Conservation (phyloP, 2,113 vertebrate species). For the mouse (Mus musculus) region DNA sequence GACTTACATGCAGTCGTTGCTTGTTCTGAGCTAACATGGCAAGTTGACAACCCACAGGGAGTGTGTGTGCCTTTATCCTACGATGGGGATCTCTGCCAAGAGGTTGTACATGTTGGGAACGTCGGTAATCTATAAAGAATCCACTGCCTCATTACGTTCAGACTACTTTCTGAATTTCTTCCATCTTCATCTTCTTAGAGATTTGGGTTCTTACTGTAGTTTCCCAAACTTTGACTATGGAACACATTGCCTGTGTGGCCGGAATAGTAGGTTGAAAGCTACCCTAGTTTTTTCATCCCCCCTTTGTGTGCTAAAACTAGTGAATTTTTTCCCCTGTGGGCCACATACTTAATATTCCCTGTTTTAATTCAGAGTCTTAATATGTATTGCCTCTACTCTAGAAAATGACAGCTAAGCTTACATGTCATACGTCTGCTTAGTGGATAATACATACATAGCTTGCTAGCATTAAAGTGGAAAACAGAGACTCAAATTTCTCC, state of each 20-base stretch:
- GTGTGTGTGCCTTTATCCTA: background rate
- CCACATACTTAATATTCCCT: background rate
- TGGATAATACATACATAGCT: background rate
- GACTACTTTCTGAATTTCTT: background rate
- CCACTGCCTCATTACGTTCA: background rate
- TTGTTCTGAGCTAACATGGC: background rate
- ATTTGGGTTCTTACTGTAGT: background rate
- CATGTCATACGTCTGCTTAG: background rate
- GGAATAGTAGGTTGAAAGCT: background rate
- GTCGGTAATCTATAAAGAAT: background rate
- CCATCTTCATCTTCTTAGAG: background rate
- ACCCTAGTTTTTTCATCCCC: background rate
- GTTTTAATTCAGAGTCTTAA: background rate
- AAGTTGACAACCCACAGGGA: background rate
- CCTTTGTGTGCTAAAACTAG: background rate
- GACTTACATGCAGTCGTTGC: background rate
- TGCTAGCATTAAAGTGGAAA: conserved; percentile 3
- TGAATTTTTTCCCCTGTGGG: conserved; percentile 29
- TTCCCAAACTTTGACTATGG: background rate
- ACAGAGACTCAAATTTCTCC: background rate
- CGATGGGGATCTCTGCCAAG: background rate
- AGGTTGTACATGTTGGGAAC: background rate
- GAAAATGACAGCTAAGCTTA: conserved; percentile 22
- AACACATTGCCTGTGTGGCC: background rate
- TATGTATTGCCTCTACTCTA: background rate